Conservation (phyloP, 2,888 invertebrate species). For the Brachypterus glaber region DNA sequence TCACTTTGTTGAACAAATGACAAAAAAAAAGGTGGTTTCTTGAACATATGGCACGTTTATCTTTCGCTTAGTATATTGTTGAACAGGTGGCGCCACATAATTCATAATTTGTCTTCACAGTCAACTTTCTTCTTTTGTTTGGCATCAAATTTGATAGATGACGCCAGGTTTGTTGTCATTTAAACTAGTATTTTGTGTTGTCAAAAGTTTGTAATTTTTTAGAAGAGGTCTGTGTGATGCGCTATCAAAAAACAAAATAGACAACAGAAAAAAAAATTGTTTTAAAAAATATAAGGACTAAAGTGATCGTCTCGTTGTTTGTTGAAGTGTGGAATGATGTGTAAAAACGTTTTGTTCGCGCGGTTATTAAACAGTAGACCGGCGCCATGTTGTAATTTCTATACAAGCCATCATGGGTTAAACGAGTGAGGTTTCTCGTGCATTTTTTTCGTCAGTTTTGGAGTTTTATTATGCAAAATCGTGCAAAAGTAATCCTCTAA, state of each 20-base stretch:
- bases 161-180: constrained; percentile 31
- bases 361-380: constrained; percentile 39
- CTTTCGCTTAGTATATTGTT: too few species aligned
- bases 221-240: too few species aligned
- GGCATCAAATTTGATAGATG: constrained; percentile 29
- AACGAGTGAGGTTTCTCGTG: constrained; percentile 19
- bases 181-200: constrained; percentile 39
- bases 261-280: too few species aligned
- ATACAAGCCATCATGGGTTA: constrained; percentile 44
- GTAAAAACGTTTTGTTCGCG: constrained; percentile 28
- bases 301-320: constrained; percentile 4
- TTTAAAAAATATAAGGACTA: not conserved
- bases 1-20: too few species aligned
- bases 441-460: constrained; percentile 25
- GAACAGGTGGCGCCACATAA: too few species aligned
- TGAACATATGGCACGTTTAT: too few species aligned
- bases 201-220: constrained; percentile 39
- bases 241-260: too few species aligned
- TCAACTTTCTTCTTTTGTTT: too few species aligned
- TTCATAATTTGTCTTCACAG: too few species aligned
- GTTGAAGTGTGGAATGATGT: too few species aligned
- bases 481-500: constrained; percentile 25
- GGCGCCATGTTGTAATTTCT: constrained; percentile 43
- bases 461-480: constrained; percentile 22
- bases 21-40: too few species aligned